Conservation (phyloP, 1,140 invertebrate species). For the Charaxes varanes region DNA sequence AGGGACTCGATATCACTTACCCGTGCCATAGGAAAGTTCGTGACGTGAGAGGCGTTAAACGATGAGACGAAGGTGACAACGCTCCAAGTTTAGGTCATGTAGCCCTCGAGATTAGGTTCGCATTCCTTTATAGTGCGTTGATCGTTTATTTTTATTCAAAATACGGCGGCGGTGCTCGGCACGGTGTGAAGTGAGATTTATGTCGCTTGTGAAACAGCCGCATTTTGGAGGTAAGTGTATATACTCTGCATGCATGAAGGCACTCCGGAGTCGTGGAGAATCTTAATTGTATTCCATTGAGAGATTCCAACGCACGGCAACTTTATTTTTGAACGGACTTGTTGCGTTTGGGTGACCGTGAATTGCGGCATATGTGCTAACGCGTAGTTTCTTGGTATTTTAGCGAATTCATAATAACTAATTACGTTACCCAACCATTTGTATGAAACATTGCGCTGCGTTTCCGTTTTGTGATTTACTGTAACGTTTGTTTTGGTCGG, state of each 20-base stretch:
- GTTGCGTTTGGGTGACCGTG: slow-evolving; percentile 41
- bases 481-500: slow-evolving; percentile 5
- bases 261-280: slow-evolving; percentile 43
- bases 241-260: slow-evolving; percentile 42
- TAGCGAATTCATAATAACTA: slow-evolving; percentile 2
- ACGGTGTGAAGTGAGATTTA: slow-evolving; percentile 54
- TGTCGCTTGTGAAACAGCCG: slow-evolving; percentile 44
- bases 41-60: slow-evolving; percentile 53
- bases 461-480: slow-evolving; percentile 1
- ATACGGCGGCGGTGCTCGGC: slow-evolving; percentile 32
- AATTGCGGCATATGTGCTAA: slow-evolving; percentile 15
- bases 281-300: slow-evolving; percentile 67
- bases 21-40: slow-evolving; percentile 34
- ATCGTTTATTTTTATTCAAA: slow-evolving; percentile 48
- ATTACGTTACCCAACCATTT: slow-evolving; percentile 1
- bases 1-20: slow-evolving; percentile 37
- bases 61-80: slow-evolving; percentile 21
- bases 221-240: slow-evolving; percentile 32
- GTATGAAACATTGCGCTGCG: slow-evolving; percentile 4
- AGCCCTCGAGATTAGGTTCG: slow-evolving; percentile 28
- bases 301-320: slow-evolving; percentile 38
- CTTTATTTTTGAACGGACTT: slow-evolving; percentile 60
- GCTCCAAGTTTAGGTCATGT: slow-evolving; percentile 35
- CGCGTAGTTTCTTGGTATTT: background rate
- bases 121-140: slow-evolving; percentile 28